Evolutionary conservation across 2,113 vertebrate genomes (phyloP), one percentile per base, ranked within the genome.

Genomic region (Phasianus colchicus): DNA sequence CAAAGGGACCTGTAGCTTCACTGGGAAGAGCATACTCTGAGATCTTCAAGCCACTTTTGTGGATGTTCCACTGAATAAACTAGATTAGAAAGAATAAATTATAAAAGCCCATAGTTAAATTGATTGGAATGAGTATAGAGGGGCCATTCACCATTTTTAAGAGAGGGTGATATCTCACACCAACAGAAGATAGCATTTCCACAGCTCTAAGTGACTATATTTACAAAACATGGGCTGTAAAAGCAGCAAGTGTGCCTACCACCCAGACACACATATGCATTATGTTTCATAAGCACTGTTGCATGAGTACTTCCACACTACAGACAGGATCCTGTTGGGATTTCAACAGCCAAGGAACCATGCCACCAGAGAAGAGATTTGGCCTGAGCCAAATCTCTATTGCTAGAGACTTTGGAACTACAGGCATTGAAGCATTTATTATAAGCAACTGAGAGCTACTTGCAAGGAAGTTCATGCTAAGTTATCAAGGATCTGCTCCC

Each of bases 11-110:
- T 0, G 99, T 99, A 85, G 99, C 99, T 0, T 99, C 99, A 1
- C 98, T 96, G 11, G 99, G 98, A 71, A 99, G 97, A 20, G 55
- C 75, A 29, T 98, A 98, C 88, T 99, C 99, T 0, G 98, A 98
- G 82, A 99, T 98, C 94, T 99, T 99, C 90, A 98, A 98, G 13
- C 99, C 99, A 45, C 98, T 99, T 72, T 98, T 99, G 91, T 99
- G 99, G 93, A 99, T 99, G 95, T 99, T 99, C 99, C 99, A 99
- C 96, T 99, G 99, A 96, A 99, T 99, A 91, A 99, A 99, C 99
- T 99, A 90, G 42, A 76, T 84, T 4, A 55, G 86, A 64, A 86
- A 84, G 80, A 72, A 95, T 11, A 83, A 13, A 58, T 83, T 1
- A 69, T 27, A 63, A 48, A 72, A 75, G 3, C 13, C 9, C 22